Percentiles rank a stretch among this genome's conserved stretches.
Evolutionary conservation across 1,140 invertebrate genomes (phyloP).

Genomic region (Tetramorium parvispinum): DNA sequence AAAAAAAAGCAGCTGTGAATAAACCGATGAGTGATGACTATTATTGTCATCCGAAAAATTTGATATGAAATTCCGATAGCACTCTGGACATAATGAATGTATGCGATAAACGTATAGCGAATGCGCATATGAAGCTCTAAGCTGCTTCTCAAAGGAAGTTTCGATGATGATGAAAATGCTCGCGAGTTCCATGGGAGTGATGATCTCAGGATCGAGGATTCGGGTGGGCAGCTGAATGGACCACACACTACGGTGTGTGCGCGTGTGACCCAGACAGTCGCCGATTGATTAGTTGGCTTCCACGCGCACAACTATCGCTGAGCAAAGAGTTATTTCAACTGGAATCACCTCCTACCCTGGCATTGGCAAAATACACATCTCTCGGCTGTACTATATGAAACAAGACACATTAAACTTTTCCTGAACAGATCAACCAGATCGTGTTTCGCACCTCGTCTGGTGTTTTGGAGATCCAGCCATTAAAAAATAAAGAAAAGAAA

Average conservation of each 20-base stretch:
- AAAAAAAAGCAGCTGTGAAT: not conserved
- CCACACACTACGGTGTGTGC: slow-evolving; percentile 74
- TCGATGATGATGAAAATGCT: slow-evolving; percentile 1
- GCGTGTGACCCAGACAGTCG: slow-evolving; percentile 81
- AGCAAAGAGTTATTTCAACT: slow-evolving; percentile 86
- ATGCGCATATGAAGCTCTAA: not conserved
- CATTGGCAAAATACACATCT: slow-evolving; percentile 49
- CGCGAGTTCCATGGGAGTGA: not conserved
- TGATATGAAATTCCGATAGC: not conserved
- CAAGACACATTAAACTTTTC: slow-evolving; percentile 50
- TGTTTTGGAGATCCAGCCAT: not conserved
- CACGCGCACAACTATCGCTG: slow-evolving; percentile 86
- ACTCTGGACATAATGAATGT: not conserved
- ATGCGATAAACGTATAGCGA: not conserved
- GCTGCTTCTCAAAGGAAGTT: not conserved
- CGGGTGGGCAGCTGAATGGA: slow-evolving; percentile 78
- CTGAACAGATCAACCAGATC: slow-evolving; percentile 29
- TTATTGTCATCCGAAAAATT: not conserved
- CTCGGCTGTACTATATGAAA: slow-evolving; percentile 47
- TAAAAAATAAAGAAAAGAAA: not conserved
- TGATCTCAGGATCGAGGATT: slow-evolving; percentile 70
- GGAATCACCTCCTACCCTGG: slow-evolving; percentile 53
- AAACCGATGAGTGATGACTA: not conserved
- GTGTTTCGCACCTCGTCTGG: not conserved
- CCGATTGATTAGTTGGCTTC: slow-evolving; percentile 82